Conservation (phyloP, 2,888 invertebrate genomes). For the Osedax frankpressi region DNA sequence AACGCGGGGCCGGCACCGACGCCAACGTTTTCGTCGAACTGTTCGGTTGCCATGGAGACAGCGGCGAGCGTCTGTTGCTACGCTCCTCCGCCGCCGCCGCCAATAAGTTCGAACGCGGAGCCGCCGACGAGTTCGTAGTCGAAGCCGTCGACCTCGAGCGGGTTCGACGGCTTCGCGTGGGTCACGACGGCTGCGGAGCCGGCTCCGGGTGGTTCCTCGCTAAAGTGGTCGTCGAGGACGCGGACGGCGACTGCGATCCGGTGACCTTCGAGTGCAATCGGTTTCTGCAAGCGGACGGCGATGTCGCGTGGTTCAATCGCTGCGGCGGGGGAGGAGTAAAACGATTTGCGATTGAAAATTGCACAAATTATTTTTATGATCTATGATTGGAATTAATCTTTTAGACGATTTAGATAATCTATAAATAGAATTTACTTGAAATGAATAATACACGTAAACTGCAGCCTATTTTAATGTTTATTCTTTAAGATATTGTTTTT, state of each 20-base stretch:
- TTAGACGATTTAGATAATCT: no score
- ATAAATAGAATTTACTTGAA: no score
- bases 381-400: no score
- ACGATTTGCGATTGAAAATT: no score
- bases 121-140: constrained; percentile 39
- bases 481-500: no score
- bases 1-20: constrained; percentile 41
- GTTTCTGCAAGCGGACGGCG: constrained; percentile 26
- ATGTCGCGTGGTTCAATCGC: no score
- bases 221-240: constrained; percentile 37
- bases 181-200: constrained; percentile 42
- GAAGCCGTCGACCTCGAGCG: constrained; percentile 44
- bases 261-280: constrained; percentile 39
- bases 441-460: no score
- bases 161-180: constrained; percentile 42
- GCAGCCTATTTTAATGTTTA: no score
- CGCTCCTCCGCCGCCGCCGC: constrained; percentile 35
- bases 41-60: constrained; percentile 44
- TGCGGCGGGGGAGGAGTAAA: no score
- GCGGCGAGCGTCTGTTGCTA: constrained; percentile 40
- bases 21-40: constrained; percentile 44
- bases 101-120: constrained; percentile 44
- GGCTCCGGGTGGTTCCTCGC: constrained; percentile 46
- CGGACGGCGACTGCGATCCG: constrained; percentile 31
- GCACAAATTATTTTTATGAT: no score